Conservation (phyloP, 1,140 invertebrate genomes). For the Ostrea edulis region DNA sequence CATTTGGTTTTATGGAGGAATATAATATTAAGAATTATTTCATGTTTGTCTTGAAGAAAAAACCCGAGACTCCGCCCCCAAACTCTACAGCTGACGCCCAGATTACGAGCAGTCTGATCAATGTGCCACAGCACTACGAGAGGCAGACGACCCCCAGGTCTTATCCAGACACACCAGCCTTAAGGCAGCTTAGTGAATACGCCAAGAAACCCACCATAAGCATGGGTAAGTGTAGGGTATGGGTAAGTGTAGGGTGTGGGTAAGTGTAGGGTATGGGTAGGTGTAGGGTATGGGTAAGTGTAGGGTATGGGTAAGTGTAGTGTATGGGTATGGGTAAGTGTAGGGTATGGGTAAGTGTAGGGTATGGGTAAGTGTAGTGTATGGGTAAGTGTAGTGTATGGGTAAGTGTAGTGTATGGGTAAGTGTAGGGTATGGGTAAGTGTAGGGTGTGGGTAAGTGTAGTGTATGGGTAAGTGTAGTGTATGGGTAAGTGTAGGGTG, state of each 20-base stretch:
- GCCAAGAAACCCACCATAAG: slow-evolving; percentile 68
- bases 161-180: slow-evolving; percentile 92
- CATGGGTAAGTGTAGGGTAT: background rate
- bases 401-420: slow-evolving; percentile 25
- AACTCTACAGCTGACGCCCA: slow-evolving; percentile 82
- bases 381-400: slow-evolving; percentile 20
- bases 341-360: background rate
- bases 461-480: slow-evolving; percentile 13
- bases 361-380: slow-evolving; percentile 3
- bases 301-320: too few species aligned
- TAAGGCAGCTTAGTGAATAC: slow-evolving; percentile 88
- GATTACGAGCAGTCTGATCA: slow-evolving; percentile 71
- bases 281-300: slow-evolving; percentile 6
- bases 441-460: too few species aligned
- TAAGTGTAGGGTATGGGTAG: slow-evolving; percentile 6
- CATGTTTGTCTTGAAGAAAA: slow-evolving; percentile 79
- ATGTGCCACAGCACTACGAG: slow-evolving; percentile 86
- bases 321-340: slow-evolving; percentile 34
- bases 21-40: too few species aligned
- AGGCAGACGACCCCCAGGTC: slow-evolving; percentile 85
- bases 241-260: background rate
- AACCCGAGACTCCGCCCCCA: slow-evolving; percentile 90
- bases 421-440: slow-evolving; percentile 1
- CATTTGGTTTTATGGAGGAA: too few species aligned
- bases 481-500: background rate